Evolutionary conservation across 1,140 invertebrate species (phyloP), one percentile per base, ranked within the genome.

Genomic region (Pseudomyrmex concolor): DNA sequence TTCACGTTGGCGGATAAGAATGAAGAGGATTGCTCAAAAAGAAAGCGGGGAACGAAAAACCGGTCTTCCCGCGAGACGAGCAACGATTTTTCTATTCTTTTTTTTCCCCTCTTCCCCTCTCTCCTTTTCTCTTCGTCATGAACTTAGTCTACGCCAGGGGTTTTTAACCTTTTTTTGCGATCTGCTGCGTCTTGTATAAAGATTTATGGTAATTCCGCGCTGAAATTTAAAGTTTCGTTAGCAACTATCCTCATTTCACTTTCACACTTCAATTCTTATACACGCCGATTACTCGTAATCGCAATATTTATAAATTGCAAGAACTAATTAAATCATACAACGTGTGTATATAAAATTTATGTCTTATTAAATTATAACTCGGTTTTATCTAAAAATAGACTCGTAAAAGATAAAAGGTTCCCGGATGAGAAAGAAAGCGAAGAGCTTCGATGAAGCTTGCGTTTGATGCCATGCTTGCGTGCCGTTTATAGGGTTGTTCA

Each of bases 401-500:
- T 34, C 5, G 34, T 34, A 34, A 34, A 7, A 34, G 34, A 34
- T 34, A 34, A 34, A 34, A 34, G 5, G 34, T 34, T 0, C 34
- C 34, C 7, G 9, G 50, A 78, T 50, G 22, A 13, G 64, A 86
- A 67, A 51, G 60, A 48, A 76, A 25, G 74, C 82, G n/a, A 50
- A 43, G 50, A 63, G 22, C 63, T 73, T 70, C 43, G 50, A 17
- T 63, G 51, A 60, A 50, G 25, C 57, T 74, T 73, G 77, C 71
- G 59, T 55, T 88, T 82, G 83, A 72, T 83, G 67, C 55, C 63
- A 48, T 68, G 70, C 76, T 63, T 60, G 70, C 73, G 45, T 15
- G 74, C 51, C 19, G 68, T 84, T 89, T 83, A 86, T 85, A 85
- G 90, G 91, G 91, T 91, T 93, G 92, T 93, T 92, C 92, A 92